A percentile compares a stretch with the other conserved stretches of the same genome.
phyloP scores from a whole-genome alignment of 2,888 invertebrate genomes.

The Dicyrtomina minuta region DNA sequence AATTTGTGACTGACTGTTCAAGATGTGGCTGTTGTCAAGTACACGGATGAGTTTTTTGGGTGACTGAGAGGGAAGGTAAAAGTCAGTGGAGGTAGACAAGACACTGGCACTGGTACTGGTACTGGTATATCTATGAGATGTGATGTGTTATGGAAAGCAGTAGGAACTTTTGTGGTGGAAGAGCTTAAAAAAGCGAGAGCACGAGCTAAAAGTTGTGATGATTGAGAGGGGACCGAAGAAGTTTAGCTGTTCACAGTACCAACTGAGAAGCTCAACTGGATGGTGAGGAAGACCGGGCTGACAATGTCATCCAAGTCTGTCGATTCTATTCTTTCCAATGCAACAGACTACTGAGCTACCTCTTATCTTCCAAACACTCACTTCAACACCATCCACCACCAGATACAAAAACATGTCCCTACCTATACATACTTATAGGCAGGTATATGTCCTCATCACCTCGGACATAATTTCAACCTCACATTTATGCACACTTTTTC shows the following conservation, averaged over 20 bases:
- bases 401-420: background rate
- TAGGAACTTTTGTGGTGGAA: too few species aligned
- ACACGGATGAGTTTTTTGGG: too few species aligned
- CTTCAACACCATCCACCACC: background rate
- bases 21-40: too few species aligned
- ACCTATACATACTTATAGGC: too few species aligned
- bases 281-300: slow-evolving; percentile 17
- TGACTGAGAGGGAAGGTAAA: background rate
- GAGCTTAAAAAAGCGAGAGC: slow-evolving; percentile 7
- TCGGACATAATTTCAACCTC: too few species aligned
- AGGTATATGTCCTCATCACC: too few species aligned
- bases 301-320: slow-evolving; percentile 18
- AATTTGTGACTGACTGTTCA: too few species aligned
- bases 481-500: too few species aligned
- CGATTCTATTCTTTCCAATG: background rate
- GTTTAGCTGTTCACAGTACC: slow-evolving; percentile 2
- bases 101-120: background rate
- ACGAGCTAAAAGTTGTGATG: background rate
- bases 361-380: background rate
- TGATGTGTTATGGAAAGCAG: background rate
- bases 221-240: background rate
- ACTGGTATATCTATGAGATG: background rate
- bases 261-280: slow-evolving; percentile 29
- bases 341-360: background rate
- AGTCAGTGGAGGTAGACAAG: background rate